phyloP scores from a whole-genome alignment of 2,797 vertebrate genomes.

The Atherinosoma microstoma region DNA sequence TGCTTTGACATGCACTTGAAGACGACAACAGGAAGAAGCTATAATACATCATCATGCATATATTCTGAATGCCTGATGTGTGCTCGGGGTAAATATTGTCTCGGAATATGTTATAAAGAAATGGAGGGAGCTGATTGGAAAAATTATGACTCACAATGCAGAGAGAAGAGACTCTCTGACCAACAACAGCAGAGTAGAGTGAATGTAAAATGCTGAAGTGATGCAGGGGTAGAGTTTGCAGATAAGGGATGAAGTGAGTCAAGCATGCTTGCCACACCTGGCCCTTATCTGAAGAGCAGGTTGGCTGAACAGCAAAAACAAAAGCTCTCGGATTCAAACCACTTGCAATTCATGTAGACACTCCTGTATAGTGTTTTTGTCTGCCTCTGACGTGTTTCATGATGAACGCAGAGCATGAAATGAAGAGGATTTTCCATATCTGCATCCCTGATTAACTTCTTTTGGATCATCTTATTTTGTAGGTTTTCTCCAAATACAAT shows the following conservation, averaged over 20 bases:
- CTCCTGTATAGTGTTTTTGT: slow-evolving; percentile 13
- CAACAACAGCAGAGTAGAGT: slow-evolving; percentile 49
- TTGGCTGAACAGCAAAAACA: slow-evolving; percentile 48
- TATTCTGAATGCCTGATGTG: background rate
- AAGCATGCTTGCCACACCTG: slow-evolving; percentile 56
- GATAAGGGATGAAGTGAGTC: slow-evolving; percentile 63
- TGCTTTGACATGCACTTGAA: slow-evolving; percentile 12
- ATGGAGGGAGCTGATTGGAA: slow-evolving; percentile 41
- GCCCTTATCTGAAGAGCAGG: slow-evolving; percentile 71
- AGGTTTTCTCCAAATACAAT: background rate
- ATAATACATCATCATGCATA: background rate
- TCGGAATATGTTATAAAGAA: background rate
- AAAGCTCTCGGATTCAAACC: slow-evolving; percentile 56
- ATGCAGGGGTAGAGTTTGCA: slow-evolving; percentile 50
- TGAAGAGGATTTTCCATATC: slow-evolving; percentile 15
- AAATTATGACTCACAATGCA: slow-evolving; percentile 50
- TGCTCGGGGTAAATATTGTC: slow-evolving; percentile 8
- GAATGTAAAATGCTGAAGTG: slow-evolving; percentile 51
- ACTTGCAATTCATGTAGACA: slow-evolving; percentile 23
- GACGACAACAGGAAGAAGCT: slow-evolving; percentile 11
- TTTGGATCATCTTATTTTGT: background rate
- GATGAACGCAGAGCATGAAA: slow-evolving; percentile 5
- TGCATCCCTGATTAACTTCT: background rate
- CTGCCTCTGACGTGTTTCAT: background rate
- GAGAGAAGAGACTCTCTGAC: slow-evolving; percentile 48